Base-by-base conservation (phyloP, 2,113 vertebrate genomes). In the Microcebus lehilahytsara region DNA sequence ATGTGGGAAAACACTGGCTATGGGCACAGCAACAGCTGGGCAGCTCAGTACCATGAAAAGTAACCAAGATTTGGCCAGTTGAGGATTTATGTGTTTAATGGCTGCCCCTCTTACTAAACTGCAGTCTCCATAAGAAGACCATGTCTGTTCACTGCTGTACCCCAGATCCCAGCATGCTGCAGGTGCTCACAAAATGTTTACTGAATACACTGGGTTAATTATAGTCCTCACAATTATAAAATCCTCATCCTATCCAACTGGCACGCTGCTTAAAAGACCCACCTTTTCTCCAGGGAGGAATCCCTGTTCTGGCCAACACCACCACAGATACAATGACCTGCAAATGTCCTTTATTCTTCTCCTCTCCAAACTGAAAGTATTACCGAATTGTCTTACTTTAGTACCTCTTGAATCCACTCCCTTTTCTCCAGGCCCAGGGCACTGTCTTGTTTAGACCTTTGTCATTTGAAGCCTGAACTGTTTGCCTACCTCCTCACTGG, bases 141-240 rank as follows among this genome's bases (percentile, higher is more conserved):
- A 16, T 1, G 60, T 77, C 75, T 89, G 64, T 60, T 53, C 53
- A 25, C 60, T 37, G 84, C 92, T 62, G 40, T 77, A 27, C 77
- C 37, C 84, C 46, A 12, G 74, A 67, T 93, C 37, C 49, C 49
- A 12, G 13, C 34, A 30, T 0, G 1, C 3, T 60, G 49, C n/a
- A 67, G 67, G 49, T 37, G 72, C n/a, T 87, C 49, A 74, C 7
- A 60, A 78, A 79, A 89, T 92, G 69, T 69, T 92, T 71, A 92
- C 81, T 83, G 75, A 96, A 46, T 77, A 86, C 78, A 85, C 42
- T 10, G n/a, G 89, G n/a, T 56, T 71, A 88, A 93, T 81, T 74
- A 86, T 25, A 20, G 7, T 86, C n/a, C 85, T 34, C 20, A 46
- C 23, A 40, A 74, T 69, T 42, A 79, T 7, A 89, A 94, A 95